Conservation (phyloP, 2,113 vertebrate genomes). For the Otocyon megalotis region DNA sequence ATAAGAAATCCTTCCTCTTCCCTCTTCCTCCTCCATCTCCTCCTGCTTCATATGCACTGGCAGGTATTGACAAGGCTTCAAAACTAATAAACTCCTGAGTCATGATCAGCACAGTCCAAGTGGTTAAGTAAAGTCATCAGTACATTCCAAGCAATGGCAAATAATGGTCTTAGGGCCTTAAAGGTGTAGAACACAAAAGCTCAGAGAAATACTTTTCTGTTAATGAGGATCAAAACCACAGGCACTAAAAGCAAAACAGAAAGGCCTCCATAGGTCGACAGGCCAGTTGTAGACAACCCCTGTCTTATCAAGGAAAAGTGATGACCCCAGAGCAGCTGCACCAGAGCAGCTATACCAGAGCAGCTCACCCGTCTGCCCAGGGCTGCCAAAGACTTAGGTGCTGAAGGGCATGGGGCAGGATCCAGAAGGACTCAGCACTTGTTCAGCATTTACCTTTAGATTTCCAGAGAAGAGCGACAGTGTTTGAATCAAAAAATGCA, state of each 20-base stretch:
- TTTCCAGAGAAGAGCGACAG: background rate
- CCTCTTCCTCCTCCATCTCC: no score
- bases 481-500: background rate
- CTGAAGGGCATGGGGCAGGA: fast-evolving
- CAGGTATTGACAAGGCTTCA: background rate
- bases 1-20: background rate
- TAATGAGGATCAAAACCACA: background rate
- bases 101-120: background rate
- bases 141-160: background rate
- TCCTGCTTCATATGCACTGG: background rate
- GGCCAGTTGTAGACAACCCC: background rate
- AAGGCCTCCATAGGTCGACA: background rate
- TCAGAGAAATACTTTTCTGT: background rate
- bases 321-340: no score
- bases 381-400: background rate
- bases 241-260: background rate
- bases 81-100: background rate
- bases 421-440: fast-evolving
- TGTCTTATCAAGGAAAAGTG: no score
- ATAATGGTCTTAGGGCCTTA: background rate
- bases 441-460: background rate
- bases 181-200: background rate
- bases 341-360: no score
- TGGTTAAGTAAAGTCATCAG: background rate
- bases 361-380: background rate